Base-by-base conservation (phyloP, 2,797 vertebrate species). In the Crax fasciolata region DNA sequence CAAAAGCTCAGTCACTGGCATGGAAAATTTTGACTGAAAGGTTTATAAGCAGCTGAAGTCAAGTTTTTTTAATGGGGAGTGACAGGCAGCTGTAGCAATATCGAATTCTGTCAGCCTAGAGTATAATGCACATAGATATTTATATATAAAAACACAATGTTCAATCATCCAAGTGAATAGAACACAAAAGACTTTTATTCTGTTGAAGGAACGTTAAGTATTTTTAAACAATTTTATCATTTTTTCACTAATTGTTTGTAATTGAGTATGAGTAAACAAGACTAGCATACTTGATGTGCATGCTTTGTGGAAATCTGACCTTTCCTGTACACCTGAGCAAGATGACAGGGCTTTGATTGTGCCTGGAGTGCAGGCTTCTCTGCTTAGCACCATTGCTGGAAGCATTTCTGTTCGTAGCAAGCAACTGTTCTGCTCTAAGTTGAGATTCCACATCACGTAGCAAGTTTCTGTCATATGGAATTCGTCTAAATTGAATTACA, bases 401-500 rank as follows among this genome's bases (percentile, higher is more conserved):
- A 73, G 70, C 35, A 57, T 84, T 90, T 54, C 79, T 87, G 54
- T 9, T 39, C 19, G 3, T 38, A 57, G 38, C 78, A 68, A 46
- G 28, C 67, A 11, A 32, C n/a, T 28, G 35, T 52, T 72, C 10
- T 76, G 65, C 71, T 17, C 1, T 63, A 68, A 54, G 23, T 15
- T 91, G 72, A 83, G 78, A 58, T 65, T 84, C 57, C 39, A 1
- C 80, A 87, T 79, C 61, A 20, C 63, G 35, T 52, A 9, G 62
- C 28, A 84, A 70, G 21, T 54, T 81, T 87, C 71, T n/a, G 3
- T 49, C 18, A 59, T 55, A 87, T 62, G 84, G 78, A 90, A 74
- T 25, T 57, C 79, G 74, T 72, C 83, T 82, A 91, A 95, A 83
- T 54, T 75, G 86, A 90, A 73, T 93, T 76, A 87, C 58, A 43